Base-by-base conservation (phyloP, 2,888 invertebrate species). In the Ophion obscuratus region DNA sequence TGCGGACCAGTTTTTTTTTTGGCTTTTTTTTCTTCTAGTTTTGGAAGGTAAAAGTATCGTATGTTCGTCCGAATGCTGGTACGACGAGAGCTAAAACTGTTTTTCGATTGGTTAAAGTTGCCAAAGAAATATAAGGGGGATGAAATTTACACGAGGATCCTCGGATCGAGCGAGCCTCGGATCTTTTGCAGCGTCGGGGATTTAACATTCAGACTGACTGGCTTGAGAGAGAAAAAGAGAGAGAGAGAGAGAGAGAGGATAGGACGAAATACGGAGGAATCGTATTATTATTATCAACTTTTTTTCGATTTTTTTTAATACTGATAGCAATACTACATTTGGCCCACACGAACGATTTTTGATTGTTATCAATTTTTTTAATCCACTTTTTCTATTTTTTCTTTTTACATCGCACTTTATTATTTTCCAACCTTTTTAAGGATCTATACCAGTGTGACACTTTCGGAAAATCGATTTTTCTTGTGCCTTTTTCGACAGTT, bases 71-170 rank as follows among this genome's bases (percentile, higher is more conserved):
- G 70, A 83, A 59, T 62, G 76, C 66, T 53, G 68, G 57, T 68
- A 80, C 61, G 71, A 76, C 73, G 80, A 82, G 74, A 84, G 80
- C 81, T 85, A 85, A 79, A 80, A 88, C 86, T 87, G 82, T 86
- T 87, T 87, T 87, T 89, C 88, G 91, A 91, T 91, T 91, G 89
- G 89, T 91, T 91, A 89, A 89, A 90, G 71, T 90, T 91, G 90
- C 87, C 83, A 86, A 81, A 86, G 80, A 59, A 68, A 68, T 11
- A 77, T 40, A 47, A 75, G 57, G 53, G 6, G 57, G 36, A 71
- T 83, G 14, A 17, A 17, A 53, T 53, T 80, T 53, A 84, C 71
- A 75, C 67, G 68, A 67, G 81, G 24, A 44, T 31, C 64, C 40
- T 70, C 40, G 40, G 27, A 61, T 67, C 10, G 77, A 80, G 83